Conservation (phyloP, 2,888 invertebrate genomes). For the Cataglyphis albicans region DNA sequence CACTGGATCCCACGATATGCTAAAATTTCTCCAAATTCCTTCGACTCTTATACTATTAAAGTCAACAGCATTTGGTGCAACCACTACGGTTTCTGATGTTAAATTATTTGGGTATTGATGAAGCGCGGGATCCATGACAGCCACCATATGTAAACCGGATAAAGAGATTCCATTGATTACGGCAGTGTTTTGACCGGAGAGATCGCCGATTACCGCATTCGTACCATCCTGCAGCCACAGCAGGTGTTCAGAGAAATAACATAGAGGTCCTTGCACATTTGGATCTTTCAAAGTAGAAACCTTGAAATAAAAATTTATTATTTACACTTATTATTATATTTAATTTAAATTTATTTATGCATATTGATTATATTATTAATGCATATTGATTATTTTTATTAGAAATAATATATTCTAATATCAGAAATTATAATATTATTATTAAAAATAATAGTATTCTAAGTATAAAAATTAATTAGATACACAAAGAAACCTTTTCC, state of each 20-base stretch:
- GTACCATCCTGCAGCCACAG: constrained; percentile 93
- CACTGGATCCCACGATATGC: constrained; percentile 93
- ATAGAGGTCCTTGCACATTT: constrained; percentile 90
- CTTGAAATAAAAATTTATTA: constrained; percentile 61
- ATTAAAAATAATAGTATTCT: neutral
- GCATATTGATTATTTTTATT: neutral
- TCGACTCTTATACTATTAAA: constrained; percentile 89
- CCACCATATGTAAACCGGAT: constrained; percentile 90
- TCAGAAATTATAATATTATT: neutral
- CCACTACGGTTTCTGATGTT: constrained; percentile 86
- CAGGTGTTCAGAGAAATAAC: constrained; percentile 93
- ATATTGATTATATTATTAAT: neutral
- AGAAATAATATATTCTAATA: neutral
- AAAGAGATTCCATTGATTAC: constrained; percentile 89
- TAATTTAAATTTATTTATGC: neutral
- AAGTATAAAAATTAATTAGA: neutral
- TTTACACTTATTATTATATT: neutral
- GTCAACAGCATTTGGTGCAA: constrained; percentile 92
- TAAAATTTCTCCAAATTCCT: constrained; percentile 93
- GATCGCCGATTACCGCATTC: constrained; percentile 92
- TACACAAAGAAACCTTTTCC: constrained; percentile 77
- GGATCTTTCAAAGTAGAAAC: constrained; percentile 87
- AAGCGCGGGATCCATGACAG: constrained; percentile 90
- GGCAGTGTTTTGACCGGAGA: constrained; percentile 91
- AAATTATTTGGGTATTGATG: constrained; percentile 89